Evolutionary conservation across 2,797 vertebrate species (phyloP), one percentile per base, ranked within the genome.

Genomic region (Apogon hyalosoma): DNA sequence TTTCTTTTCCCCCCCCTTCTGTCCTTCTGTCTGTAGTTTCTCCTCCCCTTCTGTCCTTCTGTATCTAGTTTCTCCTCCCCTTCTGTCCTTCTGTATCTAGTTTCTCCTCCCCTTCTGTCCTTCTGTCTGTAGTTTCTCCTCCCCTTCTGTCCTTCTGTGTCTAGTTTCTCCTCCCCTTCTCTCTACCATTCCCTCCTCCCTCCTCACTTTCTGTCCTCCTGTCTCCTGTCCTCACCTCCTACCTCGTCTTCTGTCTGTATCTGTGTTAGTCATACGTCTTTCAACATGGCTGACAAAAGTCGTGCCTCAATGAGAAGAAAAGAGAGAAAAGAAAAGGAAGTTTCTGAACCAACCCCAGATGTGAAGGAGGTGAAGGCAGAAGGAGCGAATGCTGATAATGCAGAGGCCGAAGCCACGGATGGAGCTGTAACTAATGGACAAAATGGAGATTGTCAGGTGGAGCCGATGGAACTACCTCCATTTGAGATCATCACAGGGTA

Each of bases 401-500:
- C 33, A 49, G 80, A 47, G 11, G 55, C 9, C 0, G 18, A 28
- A 1, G 28, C 16, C 0, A 18, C 57, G 11, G 64, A 69, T 4
- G 82, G 51, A 39, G 63, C 42, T 1, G 39, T n/a, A 6, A 69
- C 38, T 8, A 55, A 54, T 12, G 77, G 75, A 46, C 85, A 92
- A 69, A 90, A 92, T 51, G 63, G 79, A 66, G 90, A 87, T 1
- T 59, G 77, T 53, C 78, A 91, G 68, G 84, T 92, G 39, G 93
- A 97, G 69, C 87, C 92, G 36, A 93, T 96, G 49, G 95, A 96
- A 28, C 88, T 98, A 60, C 96, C 96, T 0, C 96, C 97, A 0
- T 98, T 97, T 69, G 96, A 98, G 81, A 96, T 96, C 58, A 95
- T 97, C 66, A 88, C 91, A 3, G 96, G 97, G 97, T 98, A 91